Conservation (phyloP, 2,113 vertebrate species). For the Halichoeres trimaculatus region DNA sequence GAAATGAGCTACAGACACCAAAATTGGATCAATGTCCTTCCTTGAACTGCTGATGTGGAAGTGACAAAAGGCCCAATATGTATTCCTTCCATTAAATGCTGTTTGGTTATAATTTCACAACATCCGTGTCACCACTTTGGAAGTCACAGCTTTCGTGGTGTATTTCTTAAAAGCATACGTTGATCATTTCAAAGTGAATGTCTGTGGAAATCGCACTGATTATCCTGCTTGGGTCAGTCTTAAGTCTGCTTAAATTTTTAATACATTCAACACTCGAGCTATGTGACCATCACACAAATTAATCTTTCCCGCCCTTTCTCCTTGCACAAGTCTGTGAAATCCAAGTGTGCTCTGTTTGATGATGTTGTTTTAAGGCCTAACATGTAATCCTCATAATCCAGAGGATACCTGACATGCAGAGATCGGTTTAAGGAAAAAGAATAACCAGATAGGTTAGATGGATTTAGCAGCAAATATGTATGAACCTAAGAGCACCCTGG, state of each 20-base stretch:
- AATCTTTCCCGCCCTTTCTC: slow-evolving; percentile 20
- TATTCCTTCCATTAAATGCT: slow-evolving; percentile 1
- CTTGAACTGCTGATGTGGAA: too few species aligned
- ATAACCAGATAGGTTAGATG: neutral
- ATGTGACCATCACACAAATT: slow-evolving; percentile 60
- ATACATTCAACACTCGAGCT: slow-evolving; percentile 45
- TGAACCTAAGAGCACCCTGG: neutral
- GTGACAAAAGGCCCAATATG: neutral
- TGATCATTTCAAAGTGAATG: slow-evolving; percentile 36
- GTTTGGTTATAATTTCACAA: slow-evolving; percentile 38
- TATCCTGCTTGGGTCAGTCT: slow-evolving; percentile 53
- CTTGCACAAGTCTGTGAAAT: slow-evolving; percentile 26
- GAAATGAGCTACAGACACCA: too few species aligned
- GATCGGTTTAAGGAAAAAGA: slow-evolving; percentile 19
- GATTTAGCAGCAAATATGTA: neutral
- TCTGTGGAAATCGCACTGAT: slow-evolving; percentile 40
- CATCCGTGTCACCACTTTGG: neutral
- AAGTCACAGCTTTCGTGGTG: slow-evolving; percentile 12
- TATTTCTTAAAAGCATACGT: slow-evolving; percentile 26
- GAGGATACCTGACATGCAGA: slow-evolving; percentile 19
- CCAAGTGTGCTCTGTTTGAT: slow-evolving; percentile 34
- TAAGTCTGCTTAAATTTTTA: slow-evolving; percentile 56
- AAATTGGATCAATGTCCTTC: too few species aligned
- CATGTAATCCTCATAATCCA: slow-evolving; percentile 37
- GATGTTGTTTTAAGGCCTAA: slow-evolving; percentile 44